phyloP scores from a whole-genome alignment of 2,888 invertebrate genomes.

The Xestoiulus laeticollis region DNA sequence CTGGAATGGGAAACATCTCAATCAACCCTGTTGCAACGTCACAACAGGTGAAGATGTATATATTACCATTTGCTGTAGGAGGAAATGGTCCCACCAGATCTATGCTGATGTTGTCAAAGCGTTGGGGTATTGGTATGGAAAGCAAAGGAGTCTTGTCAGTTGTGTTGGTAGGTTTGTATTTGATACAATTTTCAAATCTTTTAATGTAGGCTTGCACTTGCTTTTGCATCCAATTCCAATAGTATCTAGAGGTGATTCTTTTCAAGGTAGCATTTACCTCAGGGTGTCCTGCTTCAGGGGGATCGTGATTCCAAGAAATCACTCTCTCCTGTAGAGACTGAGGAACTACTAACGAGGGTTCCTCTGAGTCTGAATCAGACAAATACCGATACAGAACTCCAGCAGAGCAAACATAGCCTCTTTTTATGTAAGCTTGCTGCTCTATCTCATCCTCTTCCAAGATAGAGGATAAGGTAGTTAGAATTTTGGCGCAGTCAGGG shows the following conservation, averaged over 20 bases:
- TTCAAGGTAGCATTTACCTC: neutral
- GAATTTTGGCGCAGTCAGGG: neutral
- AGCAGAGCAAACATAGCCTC: neutral
- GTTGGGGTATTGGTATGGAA: rapidly evolving
- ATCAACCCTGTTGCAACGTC: neutral
- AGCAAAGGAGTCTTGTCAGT: too few species aligned
- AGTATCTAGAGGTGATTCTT: too few species aligned
- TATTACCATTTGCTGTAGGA: neutral
- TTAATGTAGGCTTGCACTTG: too few species aligned
- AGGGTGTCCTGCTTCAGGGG: neutral
- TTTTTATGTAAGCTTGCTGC: too few species aligned
- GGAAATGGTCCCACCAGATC: neutral
- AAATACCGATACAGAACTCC: neutral
- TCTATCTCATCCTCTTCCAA: too few species aligned
- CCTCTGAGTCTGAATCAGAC: neutral
- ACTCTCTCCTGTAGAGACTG: neutral
- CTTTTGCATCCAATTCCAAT: too few species aligned
- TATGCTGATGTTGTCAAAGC: neutral
- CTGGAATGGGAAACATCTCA: neutral
- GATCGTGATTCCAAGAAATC: neutral
- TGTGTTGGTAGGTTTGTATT: neutral
- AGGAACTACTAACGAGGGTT: neutral
- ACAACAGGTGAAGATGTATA: neutral
- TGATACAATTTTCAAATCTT: too few species aligned
- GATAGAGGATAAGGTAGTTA: too few species aligned